Base-by-base conservation (phyloP, 2,113 vertebrate genomes). In the Petrocephalus zakoni region DNA sequence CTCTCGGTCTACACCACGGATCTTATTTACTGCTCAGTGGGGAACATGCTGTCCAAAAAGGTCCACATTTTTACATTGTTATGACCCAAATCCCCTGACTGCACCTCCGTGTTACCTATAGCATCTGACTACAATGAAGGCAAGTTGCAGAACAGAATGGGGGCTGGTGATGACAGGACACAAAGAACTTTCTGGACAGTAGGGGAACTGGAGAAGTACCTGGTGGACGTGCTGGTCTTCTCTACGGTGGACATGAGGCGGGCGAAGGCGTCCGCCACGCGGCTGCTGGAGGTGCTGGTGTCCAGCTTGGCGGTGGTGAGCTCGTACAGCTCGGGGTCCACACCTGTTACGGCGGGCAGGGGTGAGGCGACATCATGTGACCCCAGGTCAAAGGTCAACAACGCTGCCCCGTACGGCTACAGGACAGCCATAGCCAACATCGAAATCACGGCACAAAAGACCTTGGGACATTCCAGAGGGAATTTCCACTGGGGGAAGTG, bases 201-300 rank as follows among this genome's bases (percentile, higher is more conserved):
- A 51, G 10, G 22, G 64, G 7, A 88, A 58, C 64, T 34, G 42
- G 2, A 1, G 21, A 21, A 22, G 15, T 55, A 95, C 98, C 97
- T 97, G 94, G 98, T 96, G 87, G 98, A 98, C 0, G 97, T 97
- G 96, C 97, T 99, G 92, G 97, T 98, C 93, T 98, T 99, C 94
- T 99, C 98, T 91, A 97, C 97, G 46, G 98, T 99, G 90, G 97
- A 99, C 98, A 99, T 99, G 49, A 99, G 94, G 91, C 97, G 97
- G 84, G 98, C 97, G 90, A 99, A 99, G 0, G 98, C 98, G 68
- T 99, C 98, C 0, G 97, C 97, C 91, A 98, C 96, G 72, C 96
- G 96, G 92, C 91, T 96, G 93, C 95, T 93, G 37, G 97, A 90
- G 29, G 93, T 93, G 91, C 95, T 94, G 46, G 95, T 88, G 90